These are phyloP conservation scores for Hydrotaea diabolus DNA, from an alignment of 2,888 invertebrate genomes.

Conservation along the genomic window DNA sequence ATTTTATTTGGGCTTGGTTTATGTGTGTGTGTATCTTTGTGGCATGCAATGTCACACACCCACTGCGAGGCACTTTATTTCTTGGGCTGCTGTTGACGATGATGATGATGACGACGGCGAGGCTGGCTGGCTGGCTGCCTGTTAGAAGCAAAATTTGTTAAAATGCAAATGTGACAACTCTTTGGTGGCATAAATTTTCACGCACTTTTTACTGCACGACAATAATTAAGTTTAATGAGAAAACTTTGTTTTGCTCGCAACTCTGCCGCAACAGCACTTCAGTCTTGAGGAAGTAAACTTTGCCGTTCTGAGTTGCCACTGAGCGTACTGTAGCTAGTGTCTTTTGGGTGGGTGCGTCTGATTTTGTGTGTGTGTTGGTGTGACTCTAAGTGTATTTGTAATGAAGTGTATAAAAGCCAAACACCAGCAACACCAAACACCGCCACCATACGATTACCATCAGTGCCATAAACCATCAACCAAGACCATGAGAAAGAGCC, in stretches of 20 bases:
- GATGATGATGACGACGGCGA: background rate
- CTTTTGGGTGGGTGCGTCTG: background rate
- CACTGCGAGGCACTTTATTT: constrained; percentile 1
- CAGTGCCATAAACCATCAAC: constrained; percentile 28
- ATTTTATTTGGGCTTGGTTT: background rate
- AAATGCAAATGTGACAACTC: constrained; percentile 66
- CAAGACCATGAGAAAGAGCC: background rate
- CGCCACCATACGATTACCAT: background rate
- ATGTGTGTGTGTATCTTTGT: background rate
- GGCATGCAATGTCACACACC: background rate
- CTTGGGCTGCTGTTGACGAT: background rate
- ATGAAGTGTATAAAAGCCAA: constrained; percentile 44
- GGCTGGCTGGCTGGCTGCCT: too few relatives aligned
- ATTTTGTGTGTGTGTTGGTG: background rate
- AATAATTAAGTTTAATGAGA: constrained; percentile 68
- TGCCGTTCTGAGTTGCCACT: constrained; percentile 2
- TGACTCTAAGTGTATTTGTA: constrained; percentile 15
- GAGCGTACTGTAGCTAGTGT: background rate
- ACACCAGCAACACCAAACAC: constrained; percentile 32
- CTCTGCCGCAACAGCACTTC: constrained; percentile 21
- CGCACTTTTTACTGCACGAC: constrained; percentile 66
- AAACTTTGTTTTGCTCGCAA: constrained; percentile 54
- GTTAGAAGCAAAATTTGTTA: constrained; percentile 51
- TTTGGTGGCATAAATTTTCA: constrained; percentile 66
- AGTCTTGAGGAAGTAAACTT: constrained; percentile 51